Evolutionary conservation across 2,797 vertebrate genomes (phyloP), one percentile per base, ranked within the genome.

Genomic region (Vultur gryphus): DNA sequence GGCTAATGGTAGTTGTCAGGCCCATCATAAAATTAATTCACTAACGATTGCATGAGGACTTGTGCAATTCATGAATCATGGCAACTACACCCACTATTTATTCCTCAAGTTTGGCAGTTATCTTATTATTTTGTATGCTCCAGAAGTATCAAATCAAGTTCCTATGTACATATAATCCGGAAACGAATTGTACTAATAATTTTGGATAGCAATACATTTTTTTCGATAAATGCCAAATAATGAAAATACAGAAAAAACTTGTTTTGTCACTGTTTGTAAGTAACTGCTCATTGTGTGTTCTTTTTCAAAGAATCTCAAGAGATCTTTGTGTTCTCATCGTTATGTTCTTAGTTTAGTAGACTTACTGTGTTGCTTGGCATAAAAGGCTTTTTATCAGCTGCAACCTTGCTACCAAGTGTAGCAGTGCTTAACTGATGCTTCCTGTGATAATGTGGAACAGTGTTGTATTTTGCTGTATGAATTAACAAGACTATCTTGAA

Each of bases 111-210:
- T 28, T 41, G 8, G 12, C 6, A 62, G 5, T 48, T 84, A 33
- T 55, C 15, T 29, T 52, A 2, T 13, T 66, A 25, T 54, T 84
- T 55, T 35, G 3, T 37, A 6, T 46, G 7, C 1, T 44, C 2
- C 3, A 7, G 5, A 85, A 76, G 4, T 35, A 55, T 6, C 2
- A 37, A 44, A 11, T 62, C 9, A 54, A 44, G 3, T 72, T 89
- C 16, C 2, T 41, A 3, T 7, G 3, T 55, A 13, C 3, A 1
- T 16, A 3, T 28, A 44, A 69, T 17, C 1, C 6, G 35, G 9
- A 10, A 14, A 51, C 1, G 2, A 66, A 14, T 25, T 57, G 2
- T 23, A 12, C 1, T 75, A 29, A 29, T 31, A 8, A 7, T 71
- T 77, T 11, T 29, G 6, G 10, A 11, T 70, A 65, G 62, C 15